phyloP scores from a whole-genome alignment of 53 echinoderm and acorn worm species.

The Antedon mediterranea region DNA sequence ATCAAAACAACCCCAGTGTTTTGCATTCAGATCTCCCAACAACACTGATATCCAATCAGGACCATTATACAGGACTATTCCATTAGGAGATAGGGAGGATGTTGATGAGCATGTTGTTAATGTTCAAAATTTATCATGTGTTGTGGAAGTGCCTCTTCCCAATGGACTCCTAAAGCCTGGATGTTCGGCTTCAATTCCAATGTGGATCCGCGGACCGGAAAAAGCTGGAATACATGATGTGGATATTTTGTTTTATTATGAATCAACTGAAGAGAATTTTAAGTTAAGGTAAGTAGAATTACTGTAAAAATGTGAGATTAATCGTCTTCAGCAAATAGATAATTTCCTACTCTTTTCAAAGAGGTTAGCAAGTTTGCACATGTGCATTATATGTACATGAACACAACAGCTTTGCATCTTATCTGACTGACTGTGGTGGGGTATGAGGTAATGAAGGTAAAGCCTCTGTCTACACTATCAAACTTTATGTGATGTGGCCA shows the following conservation, averaged over 20 bases:
- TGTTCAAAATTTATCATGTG: slow-evolving; percentile 68
- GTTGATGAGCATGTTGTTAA: slow-evolving; percentile 24
- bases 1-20: slow-evolving; percentile 78
- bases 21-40: slow-evolving; percentile 61
- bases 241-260: slow-evolving; percentile 88
- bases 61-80: slow-evolving; percentile 58
- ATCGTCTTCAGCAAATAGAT: no score
- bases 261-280: slow-evolving; percentile 71
- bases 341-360: no score
- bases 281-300: slow-evolving; percentile 59
- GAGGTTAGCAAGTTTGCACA: no score
- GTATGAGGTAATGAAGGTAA: no score
- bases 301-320: no score
- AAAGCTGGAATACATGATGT: slow-evolving; percentile 81
- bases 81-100: slow-evolving; percentile 23
- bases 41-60: slow-evolving; percentile 36
- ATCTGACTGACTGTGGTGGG: no score
- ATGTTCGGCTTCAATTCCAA: slow-evolving; percentile 43
- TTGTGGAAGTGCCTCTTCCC: slow-evolving; percentile 64
- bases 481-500: no score
- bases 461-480: no score
- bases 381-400: no score
- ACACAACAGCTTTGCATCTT: no score
- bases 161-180: slow-evolving; percentile 53
- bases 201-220: slow-evolving; percentile 89